These are phyloP conservation scores for Saccostrea echinata DNA, from an alignment of 1,140 invertebrate genomes.

Conservation along the genomic window DNA sequence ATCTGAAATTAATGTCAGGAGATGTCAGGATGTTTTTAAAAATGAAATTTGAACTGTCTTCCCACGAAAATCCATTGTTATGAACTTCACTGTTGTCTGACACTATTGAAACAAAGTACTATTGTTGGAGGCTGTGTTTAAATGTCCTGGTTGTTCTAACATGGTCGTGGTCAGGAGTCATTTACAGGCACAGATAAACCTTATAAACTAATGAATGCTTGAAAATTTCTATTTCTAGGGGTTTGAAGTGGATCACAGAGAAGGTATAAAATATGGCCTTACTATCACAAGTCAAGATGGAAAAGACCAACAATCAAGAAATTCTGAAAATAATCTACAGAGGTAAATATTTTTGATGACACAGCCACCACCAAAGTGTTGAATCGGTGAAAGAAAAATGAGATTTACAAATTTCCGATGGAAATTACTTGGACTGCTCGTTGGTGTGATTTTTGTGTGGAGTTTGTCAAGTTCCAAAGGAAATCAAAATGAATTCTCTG, in stretches of 20 bases:
- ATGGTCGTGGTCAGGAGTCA: too few species aligned
- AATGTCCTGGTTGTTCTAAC: neutral
- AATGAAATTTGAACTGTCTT: neutral
- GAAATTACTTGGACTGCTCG: neutral
- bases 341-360: too few species aligned
- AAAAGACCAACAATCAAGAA: too few species aligned
- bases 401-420: conserved; percentile 20
- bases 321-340: too few species aligned
- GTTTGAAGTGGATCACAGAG: neutral
- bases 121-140: neutral
- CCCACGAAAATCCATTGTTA: neutral
- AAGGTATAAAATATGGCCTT: too few species aligned
- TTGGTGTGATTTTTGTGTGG: neutral
- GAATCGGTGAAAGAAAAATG: neutral
- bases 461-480: neutral
- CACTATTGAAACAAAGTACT: neutral
- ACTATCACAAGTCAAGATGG: too few species aligned
- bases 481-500: neutral
- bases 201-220: neutral
- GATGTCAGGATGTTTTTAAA: neutral
- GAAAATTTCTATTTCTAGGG: neutral
- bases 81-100: neutral
- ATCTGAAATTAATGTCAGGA: neutral
- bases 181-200: neutral
- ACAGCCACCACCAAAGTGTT: neutral